Conservation (phyloP, 2,113 vertebrate species). For the Catharus fuscescens region DNA sequence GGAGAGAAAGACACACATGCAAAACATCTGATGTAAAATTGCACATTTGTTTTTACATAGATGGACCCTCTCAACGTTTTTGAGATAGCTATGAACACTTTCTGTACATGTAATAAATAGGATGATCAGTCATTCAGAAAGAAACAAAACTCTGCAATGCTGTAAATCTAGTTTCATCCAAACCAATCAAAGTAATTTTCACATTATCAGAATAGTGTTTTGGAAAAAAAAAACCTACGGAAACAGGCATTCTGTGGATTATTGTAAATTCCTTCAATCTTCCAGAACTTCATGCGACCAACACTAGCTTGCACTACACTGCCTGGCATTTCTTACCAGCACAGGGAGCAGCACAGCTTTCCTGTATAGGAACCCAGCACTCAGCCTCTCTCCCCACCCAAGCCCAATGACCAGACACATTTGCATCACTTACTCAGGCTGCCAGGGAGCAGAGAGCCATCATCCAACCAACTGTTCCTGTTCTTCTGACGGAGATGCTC, state of each 20-base stretch:
- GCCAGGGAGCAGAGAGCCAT: conserved; percentile 58
- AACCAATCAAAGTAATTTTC: not conserved
- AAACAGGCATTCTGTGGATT: not conserved
- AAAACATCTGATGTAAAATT: not conserved
- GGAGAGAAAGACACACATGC: not conserved
- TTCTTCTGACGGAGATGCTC: conserved; percentile 77
- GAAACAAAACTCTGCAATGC: not conserved
- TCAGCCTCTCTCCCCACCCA: not conserved
- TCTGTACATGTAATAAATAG: not conserved
- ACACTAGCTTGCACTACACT: not conserved
- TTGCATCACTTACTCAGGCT: conserved; percentile 47
- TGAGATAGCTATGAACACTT: not conserved
- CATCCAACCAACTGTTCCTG: conserved; percentile 74
- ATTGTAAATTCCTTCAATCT: not conserved
- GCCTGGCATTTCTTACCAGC: not conserved
- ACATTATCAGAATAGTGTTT: not conserved
- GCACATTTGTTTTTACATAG: not conserved
- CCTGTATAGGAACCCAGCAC: not conserved
- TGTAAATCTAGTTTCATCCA: not conserved
- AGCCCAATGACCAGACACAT: not conserved
- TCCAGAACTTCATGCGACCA: not conserved
- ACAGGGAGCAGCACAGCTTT: not conserved
- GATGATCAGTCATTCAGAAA: not conserved
- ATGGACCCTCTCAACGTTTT: not conserved
- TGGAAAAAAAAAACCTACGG: not conserved